Evolutionary conservation across 1,140 invertebrate genomes (phyloP).

Genomic region (Diabrotica undecimpunctata): DNA sequence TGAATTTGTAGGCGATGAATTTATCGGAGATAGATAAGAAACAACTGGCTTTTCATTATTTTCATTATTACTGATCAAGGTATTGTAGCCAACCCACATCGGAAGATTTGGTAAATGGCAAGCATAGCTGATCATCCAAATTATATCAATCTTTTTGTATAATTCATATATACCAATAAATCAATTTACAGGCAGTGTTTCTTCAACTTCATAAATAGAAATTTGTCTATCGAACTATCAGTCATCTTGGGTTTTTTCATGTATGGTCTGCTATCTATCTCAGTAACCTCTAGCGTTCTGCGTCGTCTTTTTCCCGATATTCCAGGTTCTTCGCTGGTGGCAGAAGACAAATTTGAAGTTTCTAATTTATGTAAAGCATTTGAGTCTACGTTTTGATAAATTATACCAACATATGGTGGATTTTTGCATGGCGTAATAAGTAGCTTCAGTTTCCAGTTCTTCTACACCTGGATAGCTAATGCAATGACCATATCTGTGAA

Average conservation of each 20-base stretch:
- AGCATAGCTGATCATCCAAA: slow-evolving; percentile 30
- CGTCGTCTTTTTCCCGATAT: too few relatives aligned
- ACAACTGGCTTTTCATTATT: slow-evolving; percentile 29
- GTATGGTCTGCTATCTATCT: too few relatives aligned
- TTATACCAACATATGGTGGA: slow-evolving; percentile 22
- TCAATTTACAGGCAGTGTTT: slow-evolving; percentile 14
- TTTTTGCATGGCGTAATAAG: slow-evolving; percentile 21
- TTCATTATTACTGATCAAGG: slow-evolving; percentile 24
- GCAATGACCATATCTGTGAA: slow-evolving; percentile 32
- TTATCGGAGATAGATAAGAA: slow-evolving; percentile 40
- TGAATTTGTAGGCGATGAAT: slow-evolving; percentile 40
- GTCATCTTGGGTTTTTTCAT: too few relatives aligned
- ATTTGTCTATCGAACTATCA: slow-evolving; percentile 19
- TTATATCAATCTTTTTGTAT: slow-evolving; percentile 23
- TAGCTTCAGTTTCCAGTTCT: too few relatives aligned
- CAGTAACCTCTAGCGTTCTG: too few relatives aligned
- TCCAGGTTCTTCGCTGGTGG: too few relatives aligned
- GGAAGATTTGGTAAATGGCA: slow-evolving; percentile 24
- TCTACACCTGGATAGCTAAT: too few relatives aligned
- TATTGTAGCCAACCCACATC: too few relatives aligned
- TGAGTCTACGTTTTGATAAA: slow-evolving; percentile 40
- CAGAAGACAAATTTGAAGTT: too few relatives aligned
- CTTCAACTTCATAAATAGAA: slow-evolving; percentile 20
- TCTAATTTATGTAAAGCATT: slow-evolving; percentile 45
- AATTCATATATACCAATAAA: too few relatives aligned